Conservation (phyloP, 2,888 invertebrate genomes). For the Syritta pipiens region DNA sequence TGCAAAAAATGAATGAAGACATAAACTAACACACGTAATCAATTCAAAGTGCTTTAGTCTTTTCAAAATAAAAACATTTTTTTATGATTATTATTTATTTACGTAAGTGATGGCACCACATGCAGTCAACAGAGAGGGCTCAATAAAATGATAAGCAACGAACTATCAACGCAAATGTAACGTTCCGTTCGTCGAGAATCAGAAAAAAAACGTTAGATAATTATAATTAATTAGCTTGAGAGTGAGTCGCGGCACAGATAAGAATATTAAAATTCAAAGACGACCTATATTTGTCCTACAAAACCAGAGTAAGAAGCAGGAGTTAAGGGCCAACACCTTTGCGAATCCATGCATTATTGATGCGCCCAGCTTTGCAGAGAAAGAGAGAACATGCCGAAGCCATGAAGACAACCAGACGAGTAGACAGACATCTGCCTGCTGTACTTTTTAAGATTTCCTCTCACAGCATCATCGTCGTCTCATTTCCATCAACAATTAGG, state of each 20-base stretch:
- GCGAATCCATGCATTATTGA: constrained; percentile 11
- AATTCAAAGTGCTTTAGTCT: too few relatives aligned
- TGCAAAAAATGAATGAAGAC: constrained; percentile 1
- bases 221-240: constrained; percentile 1
- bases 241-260: constrained; percentile 28
- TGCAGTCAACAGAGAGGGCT: constrained; percentile 1
- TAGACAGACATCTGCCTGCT: background rate
- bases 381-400: too few relatives aligned
- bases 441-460: background rate
- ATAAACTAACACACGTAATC: too few relatives aligned
- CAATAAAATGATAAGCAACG: constrained; percentile 34
- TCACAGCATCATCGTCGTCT: too few relatives aligned
- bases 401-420: too few relatives aligned
- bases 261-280: background rate
- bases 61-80: background rate
- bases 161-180: background rate
- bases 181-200: too few relatives aligned
- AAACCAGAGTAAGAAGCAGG: background rate
- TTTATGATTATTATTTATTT: constrained; percentile 5
- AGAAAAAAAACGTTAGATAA: constrained; percentile 23
- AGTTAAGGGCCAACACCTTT: constrained; percentile 6
- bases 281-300: constrained; percentile 43
- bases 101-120: constrained; percentile 31
- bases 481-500: constrained; percentile 14
- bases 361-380: too few relatives aligned